A percentile compares a stretch with the other conserved stretches of the same genome.
These are phyloP conservation scores for Pholis gunnellus DNA, from an alignment of 2,113 vertebrate genomes.

Conservation along the genomic window DNA sequence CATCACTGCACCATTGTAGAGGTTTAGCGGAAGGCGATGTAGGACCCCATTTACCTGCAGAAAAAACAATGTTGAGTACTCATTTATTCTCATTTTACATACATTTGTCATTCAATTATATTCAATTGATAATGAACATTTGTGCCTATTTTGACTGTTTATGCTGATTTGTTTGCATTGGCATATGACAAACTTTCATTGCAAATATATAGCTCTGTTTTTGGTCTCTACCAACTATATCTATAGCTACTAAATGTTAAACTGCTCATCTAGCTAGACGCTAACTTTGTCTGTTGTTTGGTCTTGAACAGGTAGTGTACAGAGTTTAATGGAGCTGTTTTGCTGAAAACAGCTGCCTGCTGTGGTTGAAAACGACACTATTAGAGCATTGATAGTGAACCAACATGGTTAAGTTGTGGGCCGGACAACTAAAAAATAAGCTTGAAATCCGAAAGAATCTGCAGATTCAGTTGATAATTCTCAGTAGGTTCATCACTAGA, in stretches of 20 bases:
- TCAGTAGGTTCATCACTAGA: not conserved
- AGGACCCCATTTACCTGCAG: slow-evolving; percentile 66
- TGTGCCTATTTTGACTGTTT: not conserved
- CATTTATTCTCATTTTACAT: not conserved
- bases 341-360: not conserved
- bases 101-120: not conserved
- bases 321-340: not conserved
- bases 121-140: not conserved
- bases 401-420: not conserved
- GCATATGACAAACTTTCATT: not conserved
- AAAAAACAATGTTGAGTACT: not conserved
- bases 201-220: not conserved
- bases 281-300: not conserved
- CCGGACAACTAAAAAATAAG: not conserved
- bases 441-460: not conserved
- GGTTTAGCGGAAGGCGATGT: slow-evolving; percentile 39
- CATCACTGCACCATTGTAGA: slow-evolving; percentile 36
- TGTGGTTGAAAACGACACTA: no score
- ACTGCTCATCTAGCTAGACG: not conserved
- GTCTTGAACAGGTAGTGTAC: not conserved
- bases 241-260: not conserved
- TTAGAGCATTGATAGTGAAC: not conserved
- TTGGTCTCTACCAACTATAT: no score
- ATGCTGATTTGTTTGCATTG: not conserved
- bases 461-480: not conserved